Conservation (phyloP, 35 echinoderm and acorn worm species). For the Lytechinus pictus region DNA sequence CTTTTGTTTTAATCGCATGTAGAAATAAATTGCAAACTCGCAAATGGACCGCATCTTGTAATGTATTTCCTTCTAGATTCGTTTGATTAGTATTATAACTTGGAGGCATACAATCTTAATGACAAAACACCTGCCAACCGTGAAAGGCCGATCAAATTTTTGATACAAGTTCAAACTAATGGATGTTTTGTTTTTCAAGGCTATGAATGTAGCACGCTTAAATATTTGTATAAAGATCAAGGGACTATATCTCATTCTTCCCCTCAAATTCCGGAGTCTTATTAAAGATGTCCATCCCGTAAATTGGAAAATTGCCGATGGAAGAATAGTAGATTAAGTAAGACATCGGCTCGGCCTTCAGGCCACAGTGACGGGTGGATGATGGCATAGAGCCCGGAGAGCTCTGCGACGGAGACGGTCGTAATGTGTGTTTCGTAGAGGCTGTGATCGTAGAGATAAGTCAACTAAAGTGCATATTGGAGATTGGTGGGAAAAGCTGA, state of each 20-base stretch:
- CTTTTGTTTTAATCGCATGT: conserved; percentile 18
- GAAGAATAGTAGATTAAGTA: conserved; percentile 37
- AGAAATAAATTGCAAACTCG: conserved; percentile 14
- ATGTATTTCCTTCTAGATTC: background rate
- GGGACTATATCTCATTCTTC: background rate
- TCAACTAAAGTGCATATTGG: background rate
- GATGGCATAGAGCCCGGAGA: background rate
- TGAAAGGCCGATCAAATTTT: conserved; percentile 34
- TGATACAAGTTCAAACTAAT: conserved; percentile 48
- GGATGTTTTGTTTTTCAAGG: conserved; percentile 42
- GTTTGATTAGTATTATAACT: conserved; percentile 19
- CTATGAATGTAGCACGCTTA: background rate
- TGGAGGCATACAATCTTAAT: conserved; percentile 39
- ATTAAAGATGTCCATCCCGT: background rate
- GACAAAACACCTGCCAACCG: conserved; percentile 27
- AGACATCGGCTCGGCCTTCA: background rate
- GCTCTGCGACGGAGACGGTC: background rate
- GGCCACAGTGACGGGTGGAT: conserved; percentile 17
- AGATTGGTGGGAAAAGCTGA: background rate
- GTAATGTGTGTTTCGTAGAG: background rate
- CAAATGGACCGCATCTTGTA: conserved; percentile 17
- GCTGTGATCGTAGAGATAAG: conserved; percentile 17
- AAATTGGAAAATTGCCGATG: conserved; percentile 31
- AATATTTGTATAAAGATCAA: conserved; percentile 30
- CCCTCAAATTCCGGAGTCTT: background rate